Conservation (phyloP, 2,888 invertebrate genomes). For the Amiota mariae region DNA sequence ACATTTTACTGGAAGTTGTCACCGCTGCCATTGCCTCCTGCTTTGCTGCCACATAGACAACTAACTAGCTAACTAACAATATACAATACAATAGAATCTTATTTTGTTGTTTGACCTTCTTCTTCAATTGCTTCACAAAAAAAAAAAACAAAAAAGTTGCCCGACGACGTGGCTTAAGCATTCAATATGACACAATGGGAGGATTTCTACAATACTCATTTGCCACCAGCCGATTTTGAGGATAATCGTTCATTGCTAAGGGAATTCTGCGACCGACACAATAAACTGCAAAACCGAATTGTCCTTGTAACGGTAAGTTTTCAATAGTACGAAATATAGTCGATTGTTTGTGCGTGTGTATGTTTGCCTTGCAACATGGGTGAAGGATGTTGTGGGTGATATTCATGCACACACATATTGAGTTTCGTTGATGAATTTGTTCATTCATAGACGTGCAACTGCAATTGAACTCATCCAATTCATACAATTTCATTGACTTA, state of each 20-base stretch:
- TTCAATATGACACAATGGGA: slow-evolving; percentile 80
- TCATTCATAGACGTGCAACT: neutral
- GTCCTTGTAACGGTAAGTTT: slow-evolving; percentile 85
- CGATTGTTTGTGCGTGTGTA: neutral
- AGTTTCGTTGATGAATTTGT: neutral
- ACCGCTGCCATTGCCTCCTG: too few relatives aligned
- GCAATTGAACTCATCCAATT: neutral
- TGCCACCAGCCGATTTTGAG: slow-evolving; percentile 85
- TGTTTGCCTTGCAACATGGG: neutral
- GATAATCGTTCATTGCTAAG: slow-evolving; percentile 82
- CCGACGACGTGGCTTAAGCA: neutral
- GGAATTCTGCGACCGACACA: slow-evolving; percentile 83
- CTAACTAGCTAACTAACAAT: too few relatives aligned
- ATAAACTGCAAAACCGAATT: slow-evolving; percentile 80
- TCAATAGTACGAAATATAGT: neutral
- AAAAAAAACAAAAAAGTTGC: too few relatives aligned
- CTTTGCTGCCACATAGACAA: too few relatives aligned
- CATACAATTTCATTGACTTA: neutral
- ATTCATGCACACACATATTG: neutral
- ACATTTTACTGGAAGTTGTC: too few relatives aligned
- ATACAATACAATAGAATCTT: too few relatives aligned
- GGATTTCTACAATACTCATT: slow-evolving; percentile 86
- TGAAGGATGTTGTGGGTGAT: neutral
- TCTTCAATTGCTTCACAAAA: neutral
- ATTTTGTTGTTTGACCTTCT: too few relatives aligned